phyloP scores from a whole-genome alignment of 1,140 invertebrate genomes.

The Musca vetustissima region DNA sequence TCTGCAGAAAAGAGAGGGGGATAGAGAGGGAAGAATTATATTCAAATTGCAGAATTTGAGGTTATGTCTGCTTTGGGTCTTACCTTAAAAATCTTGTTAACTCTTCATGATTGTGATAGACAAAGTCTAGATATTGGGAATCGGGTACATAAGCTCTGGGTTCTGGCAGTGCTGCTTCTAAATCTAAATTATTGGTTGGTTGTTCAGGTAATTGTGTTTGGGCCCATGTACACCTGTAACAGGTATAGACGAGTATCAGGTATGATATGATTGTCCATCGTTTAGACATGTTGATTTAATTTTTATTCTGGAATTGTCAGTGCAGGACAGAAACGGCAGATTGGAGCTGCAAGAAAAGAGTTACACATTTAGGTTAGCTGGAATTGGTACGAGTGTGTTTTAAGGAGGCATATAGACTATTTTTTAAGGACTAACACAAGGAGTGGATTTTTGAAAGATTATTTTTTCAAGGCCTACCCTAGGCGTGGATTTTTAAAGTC shows the following conservation, averaged over 20 bases:
- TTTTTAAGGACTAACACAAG: no score
- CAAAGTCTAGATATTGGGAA: slow-evolving; percentile 67
- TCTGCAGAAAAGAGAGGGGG: slow-evolving; percentile 30
- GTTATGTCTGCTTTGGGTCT: background rate
- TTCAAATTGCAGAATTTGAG: background rate
- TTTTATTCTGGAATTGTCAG: no score
- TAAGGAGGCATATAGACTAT: no score
- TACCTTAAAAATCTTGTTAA: slow-evolving; percentile 79
- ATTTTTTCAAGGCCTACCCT: no score
- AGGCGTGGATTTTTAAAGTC: no score
- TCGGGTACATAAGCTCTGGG: slow-evolving; percentile 52
- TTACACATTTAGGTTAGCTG: no score
- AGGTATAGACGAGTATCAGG: slow-evolving; percentile 32
- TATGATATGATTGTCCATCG: slow-evolving; percentile 36
- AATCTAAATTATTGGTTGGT: slow-evolving; percentile 20
- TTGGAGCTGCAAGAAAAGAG: no score
- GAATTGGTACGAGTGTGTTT: no score
- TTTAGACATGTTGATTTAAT: slow-evolving; percentile 38
- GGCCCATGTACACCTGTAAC: slow-evolving; percentile 30
- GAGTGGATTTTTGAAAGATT: no score
- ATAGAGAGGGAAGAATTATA: background rate
- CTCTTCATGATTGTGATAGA: slow-evolving; percentile 87
- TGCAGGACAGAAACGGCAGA: no score
- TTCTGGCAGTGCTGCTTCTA: slow-evolving; percentile 39
- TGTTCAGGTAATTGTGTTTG: slow-evolving; percentile 24